A percentile compares a stretch with the other conserved stretches of the same genome.
Evolutionary conservation across 1,140 invertebrate genomes (phyloP).

Genomic region (Trachymyrmex septentrionalis): DNA sequence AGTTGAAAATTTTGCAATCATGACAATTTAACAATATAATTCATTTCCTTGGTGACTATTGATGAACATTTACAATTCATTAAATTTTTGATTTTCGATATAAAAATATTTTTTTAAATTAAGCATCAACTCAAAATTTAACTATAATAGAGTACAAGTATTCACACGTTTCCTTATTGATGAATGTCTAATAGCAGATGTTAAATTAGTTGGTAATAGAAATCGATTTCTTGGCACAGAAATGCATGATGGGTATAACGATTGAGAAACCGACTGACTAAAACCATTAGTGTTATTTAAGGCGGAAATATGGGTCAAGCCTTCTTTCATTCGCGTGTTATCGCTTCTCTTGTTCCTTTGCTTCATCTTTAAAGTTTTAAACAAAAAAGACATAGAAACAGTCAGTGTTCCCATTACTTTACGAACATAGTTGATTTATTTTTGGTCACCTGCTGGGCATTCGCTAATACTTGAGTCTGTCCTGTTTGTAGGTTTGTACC

Average conservation of each 20-base stretch:
- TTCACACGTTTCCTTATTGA: background rate
- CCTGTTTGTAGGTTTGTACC: slow-evolving; percentile 44
- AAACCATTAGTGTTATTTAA: slow-evolving; percentile 77
- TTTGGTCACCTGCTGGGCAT: slow-evolving; percentile 72
- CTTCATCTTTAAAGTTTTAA: slow-evolving; percentile 39
- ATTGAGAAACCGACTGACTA: slow-evolving; percentile 48
- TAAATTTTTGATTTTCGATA: background rate
- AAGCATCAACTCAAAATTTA: background rate
- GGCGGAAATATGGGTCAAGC: slow-evolving; percentile 80
- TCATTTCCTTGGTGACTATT: background rate
- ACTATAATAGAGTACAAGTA: background rate
- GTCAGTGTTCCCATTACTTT: background rate
- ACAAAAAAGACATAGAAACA: slow-evolving; percentile 30
- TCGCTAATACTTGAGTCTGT: slow-evolving; percentile 52
- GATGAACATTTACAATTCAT: background rate
- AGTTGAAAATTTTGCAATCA: background rate
- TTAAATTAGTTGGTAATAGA: background rate
- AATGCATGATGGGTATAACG: slow-evolving; percentile 16
- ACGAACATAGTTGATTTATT: slow-evolving; percentile 80
- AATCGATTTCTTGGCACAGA: slow-evolving; percentile 28
- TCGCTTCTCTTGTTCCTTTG: background rate
- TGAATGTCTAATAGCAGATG: background rate
- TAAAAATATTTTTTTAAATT: slow-evolving; percentile 21
- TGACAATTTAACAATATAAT: slow-evolving; percentile 12
- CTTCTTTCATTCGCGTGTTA: slow-evolving; percentile 27